Evolutionary conservation across 2,888 invertebrate species (phyloP).

Genomic region (Bellardia bayeri): DNA sequence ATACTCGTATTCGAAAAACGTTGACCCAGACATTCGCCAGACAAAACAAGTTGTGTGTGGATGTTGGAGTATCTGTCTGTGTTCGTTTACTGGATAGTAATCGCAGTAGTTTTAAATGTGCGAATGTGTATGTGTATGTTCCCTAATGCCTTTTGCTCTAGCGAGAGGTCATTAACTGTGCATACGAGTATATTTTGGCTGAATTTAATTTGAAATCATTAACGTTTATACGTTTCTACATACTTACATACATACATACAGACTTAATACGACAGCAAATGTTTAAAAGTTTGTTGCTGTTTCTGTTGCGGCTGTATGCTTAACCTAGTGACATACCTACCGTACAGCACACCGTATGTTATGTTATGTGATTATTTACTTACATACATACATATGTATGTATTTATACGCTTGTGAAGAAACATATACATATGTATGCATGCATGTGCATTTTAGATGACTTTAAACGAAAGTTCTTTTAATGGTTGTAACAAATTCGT

Average conservation of each 20-base stretch:
- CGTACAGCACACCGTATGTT: neutral
- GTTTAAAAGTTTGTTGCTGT: constrained; percentile 39
- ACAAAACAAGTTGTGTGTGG: constrained; percentile 55
- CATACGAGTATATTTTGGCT: constrained; percentile 59
- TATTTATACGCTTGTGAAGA: too few relatives aligned
- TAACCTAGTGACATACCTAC: constrained; percentile 68
- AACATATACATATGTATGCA: too few relatives aligned
- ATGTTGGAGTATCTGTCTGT: neutral
- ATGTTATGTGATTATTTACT: neutral
- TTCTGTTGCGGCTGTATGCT: constrained; percentile 2
- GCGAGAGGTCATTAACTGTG: constrained; percentile 52
- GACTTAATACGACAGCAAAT: constrained; percentile 41
- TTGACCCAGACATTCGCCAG: constrained; percentile 73
- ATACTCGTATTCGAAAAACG: constrained; percentile 53
- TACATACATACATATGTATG: too few relatives aligned
- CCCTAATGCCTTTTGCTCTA: constrained; percentile 26
- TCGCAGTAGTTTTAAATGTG: constrained; percentile 28
- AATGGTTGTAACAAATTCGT: too few relatives aligned
- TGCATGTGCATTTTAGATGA: too few relatives aligned
- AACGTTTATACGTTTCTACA: constrained; percentile 37
- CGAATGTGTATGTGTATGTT: constrained; percentile 12
- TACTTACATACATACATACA: too few relatives aligned
- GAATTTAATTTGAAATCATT: constrained; percentile 71
- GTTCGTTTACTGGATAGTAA: neutral
- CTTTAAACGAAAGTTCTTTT: neutral